A percentile compares a stretch with the other conserved stretches of the same genome.
Conservation (phyloP, 1,140 invertebrate species). For the Grapholita molesta region DNA sequence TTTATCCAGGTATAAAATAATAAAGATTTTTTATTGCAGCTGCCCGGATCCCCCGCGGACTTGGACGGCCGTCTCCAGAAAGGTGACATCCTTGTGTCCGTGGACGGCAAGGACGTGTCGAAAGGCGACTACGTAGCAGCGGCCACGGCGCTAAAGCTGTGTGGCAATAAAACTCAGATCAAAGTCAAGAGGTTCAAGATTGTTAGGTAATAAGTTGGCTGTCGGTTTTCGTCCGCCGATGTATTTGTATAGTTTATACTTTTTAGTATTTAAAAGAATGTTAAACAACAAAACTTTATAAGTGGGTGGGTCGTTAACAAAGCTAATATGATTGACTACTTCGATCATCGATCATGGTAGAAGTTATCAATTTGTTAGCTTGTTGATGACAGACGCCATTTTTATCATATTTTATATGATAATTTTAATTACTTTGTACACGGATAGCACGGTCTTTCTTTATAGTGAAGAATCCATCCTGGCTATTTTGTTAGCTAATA, state of each 20-base stretch:
- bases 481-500: background rate
- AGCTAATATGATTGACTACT: too few species aligned
- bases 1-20: background rate
- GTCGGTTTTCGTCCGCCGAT: background rate
- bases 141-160: constrained; percentile 92
- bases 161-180: constrained; percentile 86
- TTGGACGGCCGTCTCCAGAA: constrained; percentile 94
- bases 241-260: background rate
- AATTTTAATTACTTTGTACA: too few species aligned
- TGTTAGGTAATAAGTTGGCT: constrained; percentile 34
- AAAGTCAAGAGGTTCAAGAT: constrained; percentile 91
- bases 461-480: too few species aligned
- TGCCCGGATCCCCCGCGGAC: constrained; percentile 93
- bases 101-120: constrained; percentile 93
- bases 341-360: too few species aligned
- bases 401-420: too few species aligned
- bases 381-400: too few species aligned
- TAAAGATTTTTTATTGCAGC: constrained; percentile 72
- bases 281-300: background rate
- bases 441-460: too few species aligned
- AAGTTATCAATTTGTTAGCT: too few species aligned
- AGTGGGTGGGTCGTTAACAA: too few species aligned
- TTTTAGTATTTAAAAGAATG: background rate
- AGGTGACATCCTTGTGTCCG: constrained; percentile 94
- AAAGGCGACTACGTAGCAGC: constrained; percentile 90